phyloP scores from a whole-genome alignment of 2,888 invertebrate species.

The Matsumyia berberina region DNA sequence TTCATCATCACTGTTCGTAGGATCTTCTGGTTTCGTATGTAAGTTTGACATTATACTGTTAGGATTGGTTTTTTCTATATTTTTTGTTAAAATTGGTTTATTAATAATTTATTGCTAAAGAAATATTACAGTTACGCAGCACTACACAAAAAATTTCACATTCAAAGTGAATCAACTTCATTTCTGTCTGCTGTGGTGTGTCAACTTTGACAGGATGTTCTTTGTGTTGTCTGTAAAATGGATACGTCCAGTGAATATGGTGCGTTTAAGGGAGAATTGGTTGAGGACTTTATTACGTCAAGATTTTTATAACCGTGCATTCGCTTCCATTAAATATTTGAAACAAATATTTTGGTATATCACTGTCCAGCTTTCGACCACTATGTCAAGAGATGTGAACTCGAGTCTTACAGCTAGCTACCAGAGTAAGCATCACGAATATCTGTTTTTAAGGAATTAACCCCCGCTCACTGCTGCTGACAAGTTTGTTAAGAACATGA shows the following conservation, averaged over 20 bases:
- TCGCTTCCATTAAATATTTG: too few relatives aligned
- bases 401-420: too few relatives aligned
- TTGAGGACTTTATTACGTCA: too few relatives aligned
- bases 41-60: slow-evolving; percentile 43
- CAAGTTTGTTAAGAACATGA: too few relatives aligned
- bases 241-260: slow-evolving; percentile 7
- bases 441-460: too few relatives aligned
- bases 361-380: too few relatives aligned
- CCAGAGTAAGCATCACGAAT: too few relatives aligned
- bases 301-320: too few relatives aligned
- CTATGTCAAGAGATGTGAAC: too few relatives aligned
- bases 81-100: slow-evolving; percentile 14
- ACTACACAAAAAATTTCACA: slow-evolving; percentile 14
- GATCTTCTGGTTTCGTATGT: slow-evolving; percentile 58
- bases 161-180: slow-evolving; percentile 39
- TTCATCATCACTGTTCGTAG: slow-evolving; percentile 80
- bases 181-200: slow-evolving; percentile 2
- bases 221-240: slow-evolving; percentile 7
- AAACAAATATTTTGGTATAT: too few relatives aligned
- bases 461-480: too few relatives aligned
- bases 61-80: slow-evolving; percentile 11
- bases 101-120: slow-evolving; percentile 4
- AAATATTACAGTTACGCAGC: slow-evolving; percentile 14
- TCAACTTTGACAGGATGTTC: slow-evolving; percentile 8
- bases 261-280: too few relatives aligned